A percentile compares a stretch with the other conserved stretches of the same genome.
Evolutionary conservation across 2,113 vertebrate species (phyloP).

Genomic region (Cairina moschata): DNA sequence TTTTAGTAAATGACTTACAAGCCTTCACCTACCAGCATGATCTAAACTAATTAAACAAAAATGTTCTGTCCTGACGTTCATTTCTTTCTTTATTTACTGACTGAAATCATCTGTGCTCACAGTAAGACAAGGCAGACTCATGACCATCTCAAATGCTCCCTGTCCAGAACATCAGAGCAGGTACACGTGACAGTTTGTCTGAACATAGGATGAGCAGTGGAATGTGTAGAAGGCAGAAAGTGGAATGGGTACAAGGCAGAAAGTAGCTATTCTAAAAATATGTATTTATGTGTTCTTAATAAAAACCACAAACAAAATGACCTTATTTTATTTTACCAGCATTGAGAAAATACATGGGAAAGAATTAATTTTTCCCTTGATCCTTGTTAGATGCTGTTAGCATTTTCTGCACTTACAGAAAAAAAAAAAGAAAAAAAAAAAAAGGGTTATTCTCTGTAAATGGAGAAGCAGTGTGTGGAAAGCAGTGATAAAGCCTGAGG

Average conservation of each 20-base stretch:
- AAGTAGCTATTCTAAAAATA: constrained; percentile 2
- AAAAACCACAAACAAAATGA: background rate
- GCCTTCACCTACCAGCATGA: background rate
- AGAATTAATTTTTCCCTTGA: background rate
- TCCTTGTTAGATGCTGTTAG: background rate
- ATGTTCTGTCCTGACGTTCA: background rate
- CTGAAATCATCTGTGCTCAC: background rate
- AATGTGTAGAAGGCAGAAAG: background rate
- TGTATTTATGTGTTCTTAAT: background rate
- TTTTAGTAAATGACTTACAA: background rate
- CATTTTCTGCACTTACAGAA: background rate
- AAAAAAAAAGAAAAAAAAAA: background rate
- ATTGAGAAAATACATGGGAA: constrained; percentile 1
- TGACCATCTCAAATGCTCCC: background rate
- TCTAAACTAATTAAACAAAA: background rate
- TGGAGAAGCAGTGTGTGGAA: background rate
- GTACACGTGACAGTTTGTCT: background rate
- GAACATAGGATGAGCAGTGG: background rate
- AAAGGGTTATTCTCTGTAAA: background rate
- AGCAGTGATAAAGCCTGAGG: background rate
- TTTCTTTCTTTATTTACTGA: background rate
- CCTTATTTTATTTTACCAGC: background rate
- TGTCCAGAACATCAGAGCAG: background rate
- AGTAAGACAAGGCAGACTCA: background rate
- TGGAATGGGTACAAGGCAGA: background rate